phyloP scores from a whole-genome alignment of 2,888 invertebrate genomes.

The Theodoxus fluviatilis region DNA sequence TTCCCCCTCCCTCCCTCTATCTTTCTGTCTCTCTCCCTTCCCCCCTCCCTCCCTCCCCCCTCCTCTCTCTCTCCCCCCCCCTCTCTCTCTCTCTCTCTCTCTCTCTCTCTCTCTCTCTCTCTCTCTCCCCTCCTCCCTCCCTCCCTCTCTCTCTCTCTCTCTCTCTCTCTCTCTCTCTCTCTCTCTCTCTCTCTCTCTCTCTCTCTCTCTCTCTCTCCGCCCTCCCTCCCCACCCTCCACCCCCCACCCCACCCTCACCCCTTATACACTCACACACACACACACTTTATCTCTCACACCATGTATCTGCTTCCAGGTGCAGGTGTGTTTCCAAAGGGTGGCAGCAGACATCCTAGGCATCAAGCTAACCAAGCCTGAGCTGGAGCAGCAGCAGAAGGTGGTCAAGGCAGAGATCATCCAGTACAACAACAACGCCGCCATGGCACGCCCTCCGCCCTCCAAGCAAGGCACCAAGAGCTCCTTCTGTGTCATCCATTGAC shows the following conservation, averaged over 20 bases:
- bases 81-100: neutral
- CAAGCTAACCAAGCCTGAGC: constrained; percentile 73
- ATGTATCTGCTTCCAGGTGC: constrained; percentile 53
- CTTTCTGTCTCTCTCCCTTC: neutral
- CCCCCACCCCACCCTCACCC: neutral
- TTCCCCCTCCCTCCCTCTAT: neutral
- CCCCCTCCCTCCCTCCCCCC: constrained; percentile 29
- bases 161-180: neutral
- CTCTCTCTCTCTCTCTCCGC: neutral
- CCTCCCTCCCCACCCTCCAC: neutral
- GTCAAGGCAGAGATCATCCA: constrained; percentile 73
- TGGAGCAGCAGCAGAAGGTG: constrained; percentile 74
- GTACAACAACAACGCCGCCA: constrained; percentile 46
- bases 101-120: neutral
- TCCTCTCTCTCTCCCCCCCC: neutral
- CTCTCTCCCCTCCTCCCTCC: neutral
- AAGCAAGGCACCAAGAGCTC: constrained; percentile 37
- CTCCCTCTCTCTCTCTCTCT: constrained; percentile 21
- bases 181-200: neutral
- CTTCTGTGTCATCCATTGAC: constrained; percentile 39
- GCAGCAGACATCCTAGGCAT: constrained; percentile 76
- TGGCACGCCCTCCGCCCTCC: constrained; percentile 29
- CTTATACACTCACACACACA: neutral
- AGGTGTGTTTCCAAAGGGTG: constrained; percentile 72
- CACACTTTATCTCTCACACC: neutral